Conservation (phyloP, 2,888 invertebrate genomes). For the Eupithecia vulgata region DNA sequence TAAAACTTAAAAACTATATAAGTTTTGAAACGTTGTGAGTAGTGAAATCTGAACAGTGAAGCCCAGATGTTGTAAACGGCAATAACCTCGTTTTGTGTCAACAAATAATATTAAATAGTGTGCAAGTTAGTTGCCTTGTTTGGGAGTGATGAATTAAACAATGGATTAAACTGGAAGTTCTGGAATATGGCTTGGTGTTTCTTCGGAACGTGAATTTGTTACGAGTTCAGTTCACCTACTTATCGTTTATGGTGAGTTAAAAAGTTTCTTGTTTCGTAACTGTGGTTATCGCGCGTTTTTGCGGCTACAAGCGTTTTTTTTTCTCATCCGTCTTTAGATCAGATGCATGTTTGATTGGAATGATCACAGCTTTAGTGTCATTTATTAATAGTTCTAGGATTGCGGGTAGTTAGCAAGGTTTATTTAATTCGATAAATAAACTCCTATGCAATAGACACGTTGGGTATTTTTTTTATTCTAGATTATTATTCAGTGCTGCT, state of each 20-base stretch:
- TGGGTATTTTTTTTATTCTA: neutral
- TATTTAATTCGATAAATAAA: too few relatives aligned
- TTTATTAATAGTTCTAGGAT: neutral
- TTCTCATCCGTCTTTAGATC: constrained; percentile 6
- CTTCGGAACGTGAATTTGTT: constrained; percentile 68
- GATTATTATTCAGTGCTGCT: neutral
- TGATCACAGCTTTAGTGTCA: neutral
- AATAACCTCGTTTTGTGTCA: constrained; percentile 78
- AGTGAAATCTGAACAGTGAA: constrained; percentile 72
- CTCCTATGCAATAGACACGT: neutral
- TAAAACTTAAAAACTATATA: neutral
- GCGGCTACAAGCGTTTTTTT: constrained; percentile 52
- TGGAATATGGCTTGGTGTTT: constrained; percentile 68
- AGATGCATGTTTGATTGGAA: neutral
- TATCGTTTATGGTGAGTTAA: constrained; percentile 80
- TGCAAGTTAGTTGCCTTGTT: constrained; percentile 65
- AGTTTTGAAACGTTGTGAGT: constrained; percentile 21
- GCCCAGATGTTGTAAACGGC: constrained; percentile 73
- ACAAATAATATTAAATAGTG: constrained; percentile 81
- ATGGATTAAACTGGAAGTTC: constrained; percentile 73
- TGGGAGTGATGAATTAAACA: constrained; percentile 78
- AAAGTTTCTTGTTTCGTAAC: constrained; percentile 80
- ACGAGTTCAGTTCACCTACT: constrained; percentile 78
- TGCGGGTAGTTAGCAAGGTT: neutral
- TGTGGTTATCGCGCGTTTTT: constrained; percentile 43